Base-by-base conservation (phyloP, 2,797 vertebrate species). In the Vultur gryphus region DNA sequence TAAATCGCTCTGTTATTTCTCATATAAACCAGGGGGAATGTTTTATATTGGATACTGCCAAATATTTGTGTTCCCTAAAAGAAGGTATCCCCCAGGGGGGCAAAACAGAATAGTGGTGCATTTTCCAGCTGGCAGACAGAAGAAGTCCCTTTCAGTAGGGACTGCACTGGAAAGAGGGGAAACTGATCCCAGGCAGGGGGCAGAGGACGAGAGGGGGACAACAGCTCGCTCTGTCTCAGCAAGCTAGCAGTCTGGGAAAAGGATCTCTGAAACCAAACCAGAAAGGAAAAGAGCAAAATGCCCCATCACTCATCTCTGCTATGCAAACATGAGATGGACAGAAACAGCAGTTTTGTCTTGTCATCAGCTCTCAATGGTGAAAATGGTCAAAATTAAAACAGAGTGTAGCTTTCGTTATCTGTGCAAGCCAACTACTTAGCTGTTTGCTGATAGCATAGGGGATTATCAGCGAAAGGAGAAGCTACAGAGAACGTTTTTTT, bases 31-130 rank as follows among this genome's bases (percentile, higher is more conserved):
- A 39, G 55, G 70, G 89, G 96, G 86, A 96, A 94, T 93, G 92
- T 94, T 59, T 93, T 58, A 19, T 62, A 84, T 59, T 3, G 0
- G 92, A 95, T 82, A 95, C 88, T 78, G 87, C 89, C 90, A 86
- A 81, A 95, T 90, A 65, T 65, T 61, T 87, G 91, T 96, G 96
- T 93, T 97, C 95, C 94, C 94, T 93, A 93, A 69, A 86, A 83
- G 71, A 89, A 94, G 72, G 76, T 61, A 85, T 64, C 24, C 41
- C 52, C 26, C 1, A 15, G 29, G 9, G 16, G 13, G 43, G 35
- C 49, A 78, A 87, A 93, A 89, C 76, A 95, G 92, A 96, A 95
- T 94, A 94, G 94, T 84, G 95, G 96, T 95, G 89, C 37, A 43
- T 87, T 83, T 95, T 89, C 76, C 89, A 91, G 61, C 67, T 51